Conservation (phyloP, 1,140 invertebrate genomes). For the Zophobas morio region DNA sequence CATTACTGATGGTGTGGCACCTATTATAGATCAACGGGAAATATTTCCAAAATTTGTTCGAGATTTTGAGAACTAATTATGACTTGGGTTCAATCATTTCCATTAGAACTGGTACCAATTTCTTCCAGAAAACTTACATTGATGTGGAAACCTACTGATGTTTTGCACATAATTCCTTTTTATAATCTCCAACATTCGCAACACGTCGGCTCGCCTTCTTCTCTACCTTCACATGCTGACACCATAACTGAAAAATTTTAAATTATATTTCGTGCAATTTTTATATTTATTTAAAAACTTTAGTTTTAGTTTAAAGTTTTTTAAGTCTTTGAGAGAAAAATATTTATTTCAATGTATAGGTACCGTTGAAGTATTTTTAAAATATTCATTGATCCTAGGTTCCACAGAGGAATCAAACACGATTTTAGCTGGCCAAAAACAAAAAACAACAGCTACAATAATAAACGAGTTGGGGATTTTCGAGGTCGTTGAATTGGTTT, state of each 20-base stretch:
- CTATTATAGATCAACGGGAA: slow-evolving; percentile 70
- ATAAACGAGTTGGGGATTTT: no score
- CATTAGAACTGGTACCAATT: slow-evolving; percentile 81
- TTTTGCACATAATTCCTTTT: slow-evolving; percentile 94
- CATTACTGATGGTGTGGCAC: slow-evolving; percentile 61
- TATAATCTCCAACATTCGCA: slow-evolving; percentile 78
- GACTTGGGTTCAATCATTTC: slow-evolving; percentile 84
- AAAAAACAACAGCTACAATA: no score
- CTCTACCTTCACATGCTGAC: slow-evolving; percentile 83
- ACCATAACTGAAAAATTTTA: slow-evolving; percentile 77
- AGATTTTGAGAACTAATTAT: slow-evolving; percentile 89
- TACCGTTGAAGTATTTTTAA: no score
- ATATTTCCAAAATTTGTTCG: slow-evolving; percentile 75
- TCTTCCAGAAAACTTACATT: slow-evolving; percentile 91
- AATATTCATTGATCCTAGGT: no score
- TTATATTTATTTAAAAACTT: not conserved
- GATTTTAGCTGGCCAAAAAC: no score
- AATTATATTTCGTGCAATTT: slow-evolving; percentile 1
- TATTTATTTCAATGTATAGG: no score
- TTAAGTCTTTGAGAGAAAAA: no score
- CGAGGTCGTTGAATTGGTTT: no score
- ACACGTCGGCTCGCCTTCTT: slow-evolving; percentile 85
- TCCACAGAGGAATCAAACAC: no score
- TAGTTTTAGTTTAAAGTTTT: not conserved
- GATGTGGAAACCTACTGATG: slow-evolving; percentile 88